Percentiles rank a stretch among this genome's conserved stretches.
phyloP scores from a whole-genome alignment of 1,140 invertebrate species.

The Epicauta chinensis region DNA sequence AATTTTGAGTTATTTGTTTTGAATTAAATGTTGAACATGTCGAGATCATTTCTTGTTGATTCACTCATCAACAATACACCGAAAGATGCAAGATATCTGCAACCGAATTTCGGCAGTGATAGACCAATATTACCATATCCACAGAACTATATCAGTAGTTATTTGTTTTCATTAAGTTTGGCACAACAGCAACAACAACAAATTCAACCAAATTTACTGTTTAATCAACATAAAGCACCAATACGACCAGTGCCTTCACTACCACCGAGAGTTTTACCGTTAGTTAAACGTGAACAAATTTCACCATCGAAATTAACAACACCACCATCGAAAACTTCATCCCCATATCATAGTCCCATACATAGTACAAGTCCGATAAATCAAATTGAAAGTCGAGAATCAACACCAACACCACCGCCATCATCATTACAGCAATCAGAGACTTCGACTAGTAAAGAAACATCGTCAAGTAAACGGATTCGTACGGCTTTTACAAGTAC shows the following conservation, averaged over 20 bases:
- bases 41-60: conserved; percentile 68
- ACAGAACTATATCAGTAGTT: conserved; percentile 53
- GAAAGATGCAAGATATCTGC: conserved; percentile 44
- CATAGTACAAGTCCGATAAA: conserved; percentile 44
- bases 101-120: conserved; percentile 12
- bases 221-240: conserved; percentile 23
- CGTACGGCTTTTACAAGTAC: conserved; percentile 91
- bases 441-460: conserved; percentile 44
- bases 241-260: conserved; percentile 32
- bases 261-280: conserved; percentile 18
- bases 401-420: conserved; percentile 52
- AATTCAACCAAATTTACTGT: conserved; percentile 31
- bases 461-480: conserved; percentile 66
- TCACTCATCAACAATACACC: conserved; percentile 60
- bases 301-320: conserved; percentile 29
- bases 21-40: conserved; percentile 49
- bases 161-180: conserved; percentile 53
- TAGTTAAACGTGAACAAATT: conserved; percentile 12
- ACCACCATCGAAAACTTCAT: not conserved
- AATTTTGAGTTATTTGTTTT: too few relatives aligned
- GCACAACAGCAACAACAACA: conserved; percentile 52
- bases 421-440: conserved; percentile 46
- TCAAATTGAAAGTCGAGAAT: conserved; percentile 48
- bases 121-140: conserved; percentile 52
- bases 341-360: conserved; percentile 28